These are phyloP conservation scores for Hemitrygon akajei DNA, from an alignment of 2,797 vertebrate genomes.

Conservation along the genomic window DNA sequence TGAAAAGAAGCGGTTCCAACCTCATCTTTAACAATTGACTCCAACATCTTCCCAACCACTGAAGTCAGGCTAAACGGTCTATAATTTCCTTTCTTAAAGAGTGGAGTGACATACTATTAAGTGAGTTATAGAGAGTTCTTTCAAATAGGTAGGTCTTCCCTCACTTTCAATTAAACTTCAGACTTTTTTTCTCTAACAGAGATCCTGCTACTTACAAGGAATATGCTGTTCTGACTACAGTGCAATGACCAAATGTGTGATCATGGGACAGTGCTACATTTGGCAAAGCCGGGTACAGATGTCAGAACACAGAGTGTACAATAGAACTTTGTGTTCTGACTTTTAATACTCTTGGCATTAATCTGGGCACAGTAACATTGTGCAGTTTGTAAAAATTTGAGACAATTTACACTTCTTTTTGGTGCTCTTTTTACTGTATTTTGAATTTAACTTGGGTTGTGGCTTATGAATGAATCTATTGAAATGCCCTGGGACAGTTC, in stretches of 20 bases:
- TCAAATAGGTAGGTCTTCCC: not conserved
- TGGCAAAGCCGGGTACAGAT: not conserved
- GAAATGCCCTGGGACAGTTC: not conserved
- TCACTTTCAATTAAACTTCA: not conserved
- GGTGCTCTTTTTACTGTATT: not conserved
- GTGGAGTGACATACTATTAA: too few species aligned
- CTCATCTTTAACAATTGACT: too few species aligned
- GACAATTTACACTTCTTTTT: not conserved
- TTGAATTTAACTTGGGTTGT: not conserved
- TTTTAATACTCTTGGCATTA: not conserved
- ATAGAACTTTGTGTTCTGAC: not conserved
- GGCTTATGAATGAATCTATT: not conserved
- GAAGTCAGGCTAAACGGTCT: too few species aligned
- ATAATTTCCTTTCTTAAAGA: too few species aligned
- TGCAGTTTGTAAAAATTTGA: not conserved
- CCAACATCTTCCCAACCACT: too few species aligned
- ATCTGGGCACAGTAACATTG: too few species aligned
- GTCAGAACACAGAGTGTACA: not conserved
- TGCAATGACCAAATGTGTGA: not conserved
- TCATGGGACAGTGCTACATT: not conserved
- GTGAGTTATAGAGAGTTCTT: not conserved
- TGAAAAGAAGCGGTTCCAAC: too few species aligned
- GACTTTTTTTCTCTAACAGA: not conserved
- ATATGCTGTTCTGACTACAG: not conserved
- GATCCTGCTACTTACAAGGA: not conserved